A percentile compares a stretch with the other conserved stretches of the same genome.
phyloP scores from a whole-genome alignment of 2,888 invertebrate species.

The Ophioninae sp. region DNA sequence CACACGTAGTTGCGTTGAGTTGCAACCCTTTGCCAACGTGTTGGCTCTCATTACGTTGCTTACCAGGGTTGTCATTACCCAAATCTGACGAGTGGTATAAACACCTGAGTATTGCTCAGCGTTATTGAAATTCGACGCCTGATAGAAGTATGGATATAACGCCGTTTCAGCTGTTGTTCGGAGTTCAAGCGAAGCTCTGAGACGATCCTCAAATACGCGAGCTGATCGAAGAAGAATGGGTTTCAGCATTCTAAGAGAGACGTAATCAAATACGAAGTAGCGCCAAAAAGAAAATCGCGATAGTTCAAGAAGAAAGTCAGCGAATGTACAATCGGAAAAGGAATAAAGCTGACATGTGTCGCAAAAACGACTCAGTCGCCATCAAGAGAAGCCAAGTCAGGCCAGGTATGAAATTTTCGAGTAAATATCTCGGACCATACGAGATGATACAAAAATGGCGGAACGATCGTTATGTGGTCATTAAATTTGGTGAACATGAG shows the following conservation, averaged over 20 bases:
- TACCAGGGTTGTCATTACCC: too few species aligned
- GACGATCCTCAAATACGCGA: conserved; percentile 60
- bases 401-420: conserved; percentile 56
- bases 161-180: conserved; percentile 57
- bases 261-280: conserved; percentile 54
- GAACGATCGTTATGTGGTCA: conserved; percentile 74
- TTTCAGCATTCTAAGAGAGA: conserved; percentile 53
- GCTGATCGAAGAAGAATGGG: conserved; percentile 63
- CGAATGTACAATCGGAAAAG: conserved; percentile 35
- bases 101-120: too few species aligned
- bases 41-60: not conserved
- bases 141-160: conserved; percentile 66
- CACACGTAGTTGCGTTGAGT: conserved; percentile 13
- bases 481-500: conserved; percentile 70
- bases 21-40: conserved; percentile 8
- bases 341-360: conserved; percentile 50
- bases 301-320: conserved; percentile 4
- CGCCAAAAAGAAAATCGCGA: conserved; percentile 49
- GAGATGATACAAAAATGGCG: conserved; percentile 61
- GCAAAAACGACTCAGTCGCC: conserved; percentile 55
- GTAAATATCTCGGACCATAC: conserved; percentile 60
- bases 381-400: conserved; percentile 60
- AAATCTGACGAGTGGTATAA: too few species aligned
- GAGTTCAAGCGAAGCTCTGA: conserved; percentile 36
- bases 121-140: too few species aligned